These are phyloP conservation scores for Gymnoscopelus braueri DNA, from an alignment of 2,797 vertebrate species.

Conservation along the genomic window DNA sequence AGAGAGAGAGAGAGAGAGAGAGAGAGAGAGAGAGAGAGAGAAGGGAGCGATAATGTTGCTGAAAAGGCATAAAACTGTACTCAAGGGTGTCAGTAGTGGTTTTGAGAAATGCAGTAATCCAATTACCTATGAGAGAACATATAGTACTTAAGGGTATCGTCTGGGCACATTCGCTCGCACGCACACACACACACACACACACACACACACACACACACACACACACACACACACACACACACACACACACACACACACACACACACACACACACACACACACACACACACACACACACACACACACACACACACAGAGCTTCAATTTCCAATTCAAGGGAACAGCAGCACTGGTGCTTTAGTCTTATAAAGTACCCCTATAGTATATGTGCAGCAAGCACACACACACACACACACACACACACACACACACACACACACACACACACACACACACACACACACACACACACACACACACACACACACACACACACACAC, in stretches of 20 bases:
- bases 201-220: background rate
- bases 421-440: too few species aligned
- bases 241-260: conserved; percentile 47
- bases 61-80: conserved; percentile 75
- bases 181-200: conserved; percentile 1
- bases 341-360: conserved; percentile 42
- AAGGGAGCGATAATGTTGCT: conserved; percentile 62
- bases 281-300: conserved; percentile 50
- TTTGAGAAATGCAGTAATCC: conserved; percentile 77
- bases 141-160: conserved; percentile 69
- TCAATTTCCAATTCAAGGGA: conserved; percentile 46
- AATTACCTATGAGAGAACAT: conserved; percentile 74
- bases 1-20: conserved; percentile 20
- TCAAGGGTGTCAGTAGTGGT: conserved; percentile 57
- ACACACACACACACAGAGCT: conserved; percentile 63
- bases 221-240: conserved; percentile 47
- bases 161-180: background rate
- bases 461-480: background rate
- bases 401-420: too few species aligned
- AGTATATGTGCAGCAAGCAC: too few species aligned
- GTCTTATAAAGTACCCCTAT: background rate
- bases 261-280: conserved; percentile 20
- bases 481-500: conserved; percentile 30
- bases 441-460: too few species aligned
- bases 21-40: conserved; percentile 41